Base-by-base conservation (phyloP, 2,888 invertebrate species). In the Dusona sp. region DNA sequence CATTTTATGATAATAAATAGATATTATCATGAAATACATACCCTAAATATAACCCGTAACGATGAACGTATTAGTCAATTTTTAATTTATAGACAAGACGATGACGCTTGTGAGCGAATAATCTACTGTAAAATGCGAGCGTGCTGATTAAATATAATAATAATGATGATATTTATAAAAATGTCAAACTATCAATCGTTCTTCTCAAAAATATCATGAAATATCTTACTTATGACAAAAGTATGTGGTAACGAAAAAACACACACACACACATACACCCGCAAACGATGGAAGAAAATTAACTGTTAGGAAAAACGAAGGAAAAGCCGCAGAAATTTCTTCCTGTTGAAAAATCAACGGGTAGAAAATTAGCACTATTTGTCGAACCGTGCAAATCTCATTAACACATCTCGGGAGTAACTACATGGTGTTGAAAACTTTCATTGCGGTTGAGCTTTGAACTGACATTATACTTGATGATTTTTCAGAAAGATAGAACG, bases 1-100 rank as follows among this genome's bases (percentile, higher is more conserved):
- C 72, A 81, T 78, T 61, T 29, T 16, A 29, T 29, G 61, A 16
- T 61, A 61, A 80, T 38, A 65, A 33, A 65, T n/a, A 22, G 42
- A 38, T 54, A 51, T 81, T 61, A 29, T 61, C 29, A 29, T 61
- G 16, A 61, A 29, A 79, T 82, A 70, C 38, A 33, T n/a, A 73
- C n/a, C 36, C 19, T 51, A 79, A 54, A 29, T 77, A 83, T 81
- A 83, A 79, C 83, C 77, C 79, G 72, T 77, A 42, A 88, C 72
- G 75, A 89, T 88, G 88, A 89, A 89, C 89, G 77, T 91, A 91
- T 89, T 91, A 92, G 93, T 93, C 92, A 92, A 93, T 93, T 82
- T 82, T 92, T 89, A 90, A 91, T 89, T 89, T 68, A 68, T 68
- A 89, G 90, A 90, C 90, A 92, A 90, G 90, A 91, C 79, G 67